Evolutionary conservation across 1,140 invertebrate species (phyloP).

Genomic region (Battus philenor): DNA sequence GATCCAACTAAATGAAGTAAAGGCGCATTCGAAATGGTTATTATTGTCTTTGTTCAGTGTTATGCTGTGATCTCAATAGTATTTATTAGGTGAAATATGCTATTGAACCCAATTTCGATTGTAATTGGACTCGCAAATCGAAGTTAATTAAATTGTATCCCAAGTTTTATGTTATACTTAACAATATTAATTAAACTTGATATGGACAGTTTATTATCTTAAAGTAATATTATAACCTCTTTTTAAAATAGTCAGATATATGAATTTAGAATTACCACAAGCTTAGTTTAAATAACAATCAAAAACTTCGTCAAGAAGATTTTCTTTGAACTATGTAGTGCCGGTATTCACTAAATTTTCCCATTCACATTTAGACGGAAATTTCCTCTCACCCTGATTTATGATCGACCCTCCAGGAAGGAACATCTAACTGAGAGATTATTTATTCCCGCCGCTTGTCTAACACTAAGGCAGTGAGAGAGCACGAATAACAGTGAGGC

Average conservation of each 20-base stretch:
- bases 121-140: conserved; percentile 30
- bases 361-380: conserved; percentile 57
- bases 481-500: conserved; percentile 25
- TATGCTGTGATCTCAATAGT: conserved; percentile 27
- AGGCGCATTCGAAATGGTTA: conserved; percentile 41
- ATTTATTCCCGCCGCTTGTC: conserved; percentile 50
- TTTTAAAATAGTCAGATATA: too few species aligned
- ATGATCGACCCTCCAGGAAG: conserved; percentile 41
- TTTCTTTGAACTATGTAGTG: conserved; percentile 41
- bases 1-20: conserved; percentile 38
- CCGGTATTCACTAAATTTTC: conserved; percentile 59
- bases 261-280: too few species aligned
- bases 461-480: conserved; percentile 29
- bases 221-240: too few species aligned
- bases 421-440: conserved; percentile 49
- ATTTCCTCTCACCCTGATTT: conserved; percentile 58
- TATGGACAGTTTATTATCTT: too few species aligned
- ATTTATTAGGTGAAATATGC: conserved; percentile 34
- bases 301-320: conserved; percentile 49
- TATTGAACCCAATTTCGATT: conserved; percentile 27
- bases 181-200: too few species aligned
- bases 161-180: conserved; percentile 12
- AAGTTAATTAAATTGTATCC: conserved; percentile 31
- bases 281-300: conserved; percentile 48
- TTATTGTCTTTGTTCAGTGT: conserved; percentile 33